A percentile compares a stretch with the other conserved stretches of the same genome.
Evolutionary conservation across 1,140 invertebrate species (phyloP).

Genomic region (Drosophila ficusphila): DNA sequence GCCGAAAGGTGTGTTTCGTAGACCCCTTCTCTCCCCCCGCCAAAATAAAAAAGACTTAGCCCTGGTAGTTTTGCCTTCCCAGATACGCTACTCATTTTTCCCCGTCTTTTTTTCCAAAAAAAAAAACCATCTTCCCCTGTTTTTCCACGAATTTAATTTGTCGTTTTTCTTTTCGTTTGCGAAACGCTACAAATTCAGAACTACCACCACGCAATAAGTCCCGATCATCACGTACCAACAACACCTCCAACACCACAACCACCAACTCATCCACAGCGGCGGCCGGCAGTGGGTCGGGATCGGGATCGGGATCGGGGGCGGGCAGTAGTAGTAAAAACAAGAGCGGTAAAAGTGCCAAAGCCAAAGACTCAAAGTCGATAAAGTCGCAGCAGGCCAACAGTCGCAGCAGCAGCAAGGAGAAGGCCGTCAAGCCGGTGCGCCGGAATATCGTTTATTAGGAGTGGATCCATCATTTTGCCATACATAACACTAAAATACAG

Average conservation of each 20-base stretch:
- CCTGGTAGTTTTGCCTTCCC: constrained; percentile 23
- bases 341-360: constrained; percentile 68
- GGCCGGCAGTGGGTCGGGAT: constrained; percentile 30
- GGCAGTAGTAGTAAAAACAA: constrained; percentile 55
- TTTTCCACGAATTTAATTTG: constrained; percentile 51
- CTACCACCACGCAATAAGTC: constrained; percentile 82
- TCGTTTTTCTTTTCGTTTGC: constrained; percentile 55
- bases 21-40: constrained; percentile 4
- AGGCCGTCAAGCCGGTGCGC: constrained; percentile 49
- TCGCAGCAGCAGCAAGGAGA: constrained; percentile 76
- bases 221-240: constrained; percentile 80
- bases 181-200: constrained; percentile 65
- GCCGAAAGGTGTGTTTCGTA: constrained; percentile 88
- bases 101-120: background rate
- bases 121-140: constrained; percentile 25
- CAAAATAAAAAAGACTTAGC: constrained; percentile 15
- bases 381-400: constrained; percentile 56
- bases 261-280: constrained; percentile 62
- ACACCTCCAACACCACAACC: constrained; percentile 54
- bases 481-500: constrained; percentile 38
- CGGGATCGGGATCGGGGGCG: constrained; percentile 41
- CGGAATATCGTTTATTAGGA: constrained; percentile 78
- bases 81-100: constrained; percentile 46
- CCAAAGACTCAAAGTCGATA: constrained; percentile 61
- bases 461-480: constrained; percentile 43